Base-by-base conservation (phyloP, 1,140 invertebrate species). In the Goniozus legneri region DNA sequence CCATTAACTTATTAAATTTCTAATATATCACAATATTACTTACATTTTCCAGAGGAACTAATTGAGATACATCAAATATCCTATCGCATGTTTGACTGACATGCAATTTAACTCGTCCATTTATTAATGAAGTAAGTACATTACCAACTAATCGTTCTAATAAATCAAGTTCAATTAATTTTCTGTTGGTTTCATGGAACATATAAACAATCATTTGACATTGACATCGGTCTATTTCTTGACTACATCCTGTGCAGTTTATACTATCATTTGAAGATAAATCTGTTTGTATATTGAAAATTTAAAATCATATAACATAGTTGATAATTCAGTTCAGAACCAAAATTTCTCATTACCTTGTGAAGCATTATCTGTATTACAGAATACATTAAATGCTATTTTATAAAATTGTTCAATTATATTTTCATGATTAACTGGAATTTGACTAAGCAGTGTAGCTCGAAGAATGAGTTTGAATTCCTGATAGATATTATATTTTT, bases 41-140 rank as follows among this genome's bases (percentile, higher is more conserved):
- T 76, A 85, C 86, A 55, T 82, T 81, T 77, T 92, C 85, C 3
- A 94, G 71, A 35, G 79, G 76, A 3, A 71, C 65, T 20, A 93
- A 77, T 56, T 90, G 86, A 1, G 88, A 88, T 10, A 82, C 81
- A 75, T 93, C 88, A 76, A 92, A 93, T 50, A 84, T 88, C 39
- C 87, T 87, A 62, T 88, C 85, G 62, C 91, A 94, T 0, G 84
- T 82, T 53, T 84, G 83, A 59, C 84, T 81, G 7, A 95, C 86
- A 60, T 94, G 86, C 57, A 80, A 80, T 67, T 89, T 82, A 39
- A 95, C 93, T 57, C 86, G 82, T 50, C 84, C 71, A 62, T 92
- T 87, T 37, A 92, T 90, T 35, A 93, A 80, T 36, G 81, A 82
- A 8, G 89, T 92, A 7, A 94, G 75, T 3, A 89, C 84, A 66